Evolutionary conservation across 2,113 vertebrate species (phyloP).

Genomic region (Rhizomys pruinosus): DNA sequence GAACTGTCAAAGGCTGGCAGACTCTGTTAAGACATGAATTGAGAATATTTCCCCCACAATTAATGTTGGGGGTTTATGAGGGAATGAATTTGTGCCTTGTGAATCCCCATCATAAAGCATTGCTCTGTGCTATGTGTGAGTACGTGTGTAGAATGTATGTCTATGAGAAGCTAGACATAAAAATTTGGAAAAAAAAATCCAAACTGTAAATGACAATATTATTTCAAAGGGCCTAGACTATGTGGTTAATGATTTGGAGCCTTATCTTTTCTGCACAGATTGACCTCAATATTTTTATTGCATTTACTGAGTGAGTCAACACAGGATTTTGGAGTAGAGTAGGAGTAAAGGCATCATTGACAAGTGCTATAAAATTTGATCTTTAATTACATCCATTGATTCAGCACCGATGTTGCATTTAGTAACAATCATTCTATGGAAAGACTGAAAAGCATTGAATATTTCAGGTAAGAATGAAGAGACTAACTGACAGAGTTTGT

Average conservation of each 20-base stretch:
- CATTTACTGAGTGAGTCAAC: background rate
- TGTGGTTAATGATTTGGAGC: background rate
- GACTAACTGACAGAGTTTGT: background rate
- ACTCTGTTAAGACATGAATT: background rate
- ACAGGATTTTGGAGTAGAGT: background rate
- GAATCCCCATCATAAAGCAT: background rate
- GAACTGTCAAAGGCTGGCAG: background rate
- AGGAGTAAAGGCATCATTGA: background rate
- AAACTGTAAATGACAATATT: background rate
- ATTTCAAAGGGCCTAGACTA: background rate
- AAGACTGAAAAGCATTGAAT: background rate
- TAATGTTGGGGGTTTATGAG: no score
- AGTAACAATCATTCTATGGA: background rate
- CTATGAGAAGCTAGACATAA: background rate
- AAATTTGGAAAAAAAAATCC: background rate
- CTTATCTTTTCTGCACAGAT: background rate
- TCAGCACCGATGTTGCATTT: background rate
- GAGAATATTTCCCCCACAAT: background rate
- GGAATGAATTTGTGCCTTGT: no score
- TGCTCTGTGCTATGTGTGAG: background rate
- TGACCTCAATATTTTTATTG: background rate
- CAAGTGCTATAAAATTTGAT: background rate
- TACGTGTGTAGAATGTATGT: fast-evolving
- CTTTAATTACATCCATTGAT: background rate
- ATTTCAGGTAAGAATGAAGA: background rate